These are phyloP conservation scores for Aphelocoma californica DNA, from an alignment of 2,797 vertebrate species.

Conservation along the genomic window DNA sequence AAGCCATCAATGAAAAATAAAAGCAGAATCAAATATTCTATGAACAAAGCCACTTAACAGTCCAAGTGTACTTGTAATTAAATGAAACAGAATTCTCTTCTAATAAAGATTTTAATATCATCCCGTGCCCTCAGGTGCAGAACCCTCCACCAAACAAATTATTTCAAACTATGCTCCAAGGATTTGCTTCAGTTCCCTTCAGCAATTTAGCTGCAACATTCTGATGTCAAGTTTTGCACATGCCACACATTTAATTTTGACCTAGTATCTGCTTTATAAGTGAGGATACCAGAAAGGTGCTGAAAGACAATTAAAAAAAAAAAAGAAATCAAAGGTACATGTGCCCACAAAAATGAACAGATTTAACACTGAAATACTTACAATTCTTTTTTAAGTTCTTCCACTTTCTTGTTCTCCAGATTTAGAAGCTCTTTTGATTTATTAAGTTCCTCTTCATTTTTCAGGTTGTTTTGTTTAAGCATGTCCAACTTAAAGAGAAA, in stretches of 20 bases:
- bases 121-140: neutral
- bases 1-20: neutral
- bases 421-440: constrained; percentile 84
- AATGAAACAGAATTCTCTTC: neutral
- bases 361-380: constrained; percentile 75
- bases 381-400: constrained; percentile 87
- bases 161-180: neutral
- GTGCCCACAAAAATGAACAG: neutral
- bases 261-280: neutral
- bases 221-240: neutral
- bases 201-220: neutral
- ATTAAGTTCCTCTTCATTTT: constrained; percentile 83
- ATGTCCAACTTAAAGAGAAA: constrained; percentile 80
- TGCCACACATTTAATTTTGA: neutral
- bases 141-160: neutral
- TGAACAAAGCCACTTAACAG: neutral
- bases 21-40: neutral
- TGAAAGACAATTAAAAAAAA: neutral
- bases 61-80: neutral
- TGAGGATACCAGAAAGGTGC: neutral
- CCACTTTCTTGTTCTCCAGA: constrained; percentile 82
- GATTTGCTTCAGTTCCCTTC: neutral
- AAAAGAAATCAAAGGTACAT: neutral
- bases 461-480: constrained; percentile 83
- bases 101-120: neutral